These are phyloP conservation scores for Harpalus rubripes DNA, from an alignment of 2,888 invertebrate genomes.

Conservation along the genomic window DNA sequence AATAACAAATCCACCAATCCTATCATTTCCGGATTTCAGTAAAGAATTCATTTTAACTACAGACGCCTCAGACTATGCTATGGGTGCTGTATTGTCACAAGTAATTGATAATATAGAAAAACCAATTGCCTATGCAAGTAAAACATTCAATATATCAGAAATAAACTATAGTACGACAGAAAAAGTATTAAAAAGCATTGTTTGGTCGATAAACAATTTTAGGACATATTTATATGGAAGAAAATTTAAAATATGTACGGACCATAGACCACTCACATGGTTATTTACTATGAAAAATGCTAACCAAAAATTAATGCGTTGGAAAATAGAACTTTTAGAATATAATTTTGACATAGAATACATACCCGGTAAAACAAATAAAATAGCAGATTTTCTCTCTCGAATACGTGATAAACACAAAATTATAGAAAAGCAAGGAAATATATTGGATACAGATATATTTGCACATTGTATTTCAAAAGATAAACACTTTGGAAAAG, in stretches of 20 bases:
- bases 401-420: neutral
- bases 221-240: too few species aligned
- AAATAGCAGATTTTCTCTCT: neutral
- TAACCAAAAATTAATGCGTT: constrained; percentile 1
- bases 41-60: neutral
- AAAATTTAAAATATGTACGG: too few species aligned
- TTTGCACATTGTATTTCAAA: neutral
- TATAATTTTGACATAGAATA: constrained; percentile 52
- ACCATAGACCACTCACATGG: too few species aligned
- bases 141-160: too few species aligned
- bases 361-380: constrained; percentile 11
- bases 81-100: neutral
- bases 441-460: neutral
- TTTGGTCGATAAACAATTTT: too few species aligned
- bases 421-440: neutral
- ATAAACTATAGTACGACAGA: too few species aligned
- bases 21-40: neutral
- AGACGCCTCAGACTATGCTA: neutral
- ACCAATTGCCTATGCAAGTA: too few species aligned
- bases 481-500: neutral
- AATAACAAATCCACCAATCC: neutral
- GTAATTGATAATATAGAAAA: too few species aligned
- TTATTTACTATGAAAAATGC: neutral
- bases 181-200: too few species aligned
- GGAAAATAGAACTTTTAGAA: constrained; percentile 1